Evolutionary conservation across 2,113 vertebrate genomes (phyloP).

Genomic region (Anolis carolinensis): DNA sequence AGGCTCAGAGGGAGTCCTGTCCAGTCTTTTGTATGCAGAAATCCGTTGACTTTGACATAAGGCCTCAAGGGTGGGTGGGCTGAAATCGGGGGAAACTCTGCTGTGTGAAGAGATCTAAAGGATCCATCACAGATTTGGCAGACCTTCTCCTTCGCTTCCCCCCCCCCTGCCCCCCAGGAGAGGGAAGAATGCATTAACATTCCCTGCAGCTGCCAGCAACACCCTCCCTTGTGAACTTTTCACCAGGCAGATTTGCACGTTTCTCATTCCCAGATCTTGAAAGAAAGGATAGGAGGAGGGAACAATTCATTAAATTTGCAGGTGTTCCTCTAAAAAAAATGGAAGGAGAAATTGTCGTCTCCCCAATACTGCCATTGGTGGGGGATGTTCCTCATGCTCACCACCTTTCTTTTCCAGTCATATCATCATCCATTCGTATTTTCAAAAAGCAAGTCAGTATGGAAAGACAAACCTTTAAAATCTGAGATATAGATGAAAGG

Average conservation of each 20-base stretch:
- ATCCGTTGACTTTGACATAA: conserved; percentile 46
- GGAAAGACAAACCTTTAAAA: neutral
- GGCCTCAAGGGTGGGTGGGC: conserved; percentile 43
- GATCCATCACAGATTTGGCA: conserved; percentile 44
- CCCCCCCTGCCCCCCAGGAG: neutral
- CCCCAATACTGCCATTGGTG: neutral
- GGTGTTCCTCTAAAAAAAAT: conserved; percentile 49
- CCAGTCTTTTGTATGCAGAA: conserved; percentile 42
- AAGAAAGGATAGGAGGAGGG: neutral
- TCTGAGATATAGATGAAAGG: neutral
- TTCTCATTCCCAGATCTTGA: conserved; percentile 18
- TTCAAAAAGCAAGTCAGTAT: neutral
- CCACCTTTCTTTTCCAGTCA: neutral
- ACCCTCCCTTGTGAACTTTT: conserved; percentile 49
- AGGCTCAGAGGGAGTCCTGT: conserved; percentile 49
- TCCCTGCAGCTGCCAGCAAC: conserved; percentile 31
- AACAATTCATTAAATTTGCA: conserved; percentile 19
- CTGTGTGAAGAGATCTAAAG: conserved; percentile 39
- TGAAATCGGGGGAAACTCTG: conserved; percentile 33
- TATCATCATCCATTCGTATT: neutral
- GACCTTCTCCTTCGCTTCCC: conserved; percentile 51
- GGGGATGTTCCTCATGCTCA: neutral
- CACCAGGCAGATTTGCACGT: conserved; percentile 23
- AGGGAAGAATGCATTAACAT: conserved; percentile 56
- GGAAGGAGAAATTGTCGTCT: conserved; percentile 38